Conservation (phyloP, 1,140 invertebrate species). For the Sipha flava region DNA sequence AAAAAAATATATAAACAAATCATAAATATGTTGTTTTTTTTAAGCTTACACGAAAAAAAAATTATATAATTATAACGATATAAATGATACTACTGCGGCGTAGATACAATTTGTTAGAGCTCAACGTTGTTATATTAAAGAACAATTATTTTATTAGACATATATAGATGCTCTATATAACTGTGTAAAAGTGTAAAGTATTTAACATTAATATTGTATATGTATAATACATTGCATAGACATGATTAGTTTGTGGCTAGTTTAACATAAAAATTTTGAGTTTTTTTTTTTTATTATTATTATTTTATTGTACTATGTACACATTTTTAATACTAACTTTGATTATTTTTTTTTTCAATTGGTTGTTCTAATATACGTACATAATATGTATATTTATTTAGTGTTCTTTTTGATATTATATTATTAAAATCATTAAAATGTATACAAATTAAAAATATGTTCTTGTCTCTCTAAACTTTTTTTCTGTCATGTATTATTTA, state of each 20-base stretch:
- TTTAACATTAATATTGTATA: neutral
- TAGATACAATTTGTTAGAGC: conserved; percentile 12
- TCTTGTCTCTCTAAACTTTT: conserved; percentile 12
- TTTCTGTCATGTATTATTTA: neutral
- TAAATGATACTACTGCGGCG: neutral
- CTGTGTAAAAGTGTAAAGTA: conserved; percentile 27
- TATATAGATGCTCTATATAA: neutral
- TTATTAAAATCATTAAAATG: neutral
- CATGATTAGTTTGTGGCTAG: conserved; percentile 12
- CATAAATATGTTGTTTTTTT: neutral
- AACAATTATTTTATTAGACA: conserved; percentile 30
- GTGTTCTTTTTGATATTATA: conserved; percentile 3
- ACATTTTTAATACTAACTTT: conserved; percentile 17
- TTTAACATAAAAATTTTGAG: conserved; percentile 11
- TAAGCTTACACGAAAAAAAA: neutral
- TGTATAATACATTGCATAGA: neutral
- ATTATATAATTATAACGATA: neutral
- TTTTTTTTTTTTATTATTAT: conserved; percentile 17
- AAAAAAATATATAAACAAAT: neutral
- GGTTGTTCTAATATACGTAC: neutral
- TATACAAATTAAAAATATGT: neutral
- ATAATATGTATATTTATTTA: neutral
- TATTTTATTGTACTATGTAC: neutral
- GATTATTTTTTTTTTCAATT: conserved; percentile 3
- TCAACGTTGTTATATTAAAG: conserved; percentile 20